Conservation (phyloP, 2,113 vertebrate genomes). For the Azemiops feae region DNA sequence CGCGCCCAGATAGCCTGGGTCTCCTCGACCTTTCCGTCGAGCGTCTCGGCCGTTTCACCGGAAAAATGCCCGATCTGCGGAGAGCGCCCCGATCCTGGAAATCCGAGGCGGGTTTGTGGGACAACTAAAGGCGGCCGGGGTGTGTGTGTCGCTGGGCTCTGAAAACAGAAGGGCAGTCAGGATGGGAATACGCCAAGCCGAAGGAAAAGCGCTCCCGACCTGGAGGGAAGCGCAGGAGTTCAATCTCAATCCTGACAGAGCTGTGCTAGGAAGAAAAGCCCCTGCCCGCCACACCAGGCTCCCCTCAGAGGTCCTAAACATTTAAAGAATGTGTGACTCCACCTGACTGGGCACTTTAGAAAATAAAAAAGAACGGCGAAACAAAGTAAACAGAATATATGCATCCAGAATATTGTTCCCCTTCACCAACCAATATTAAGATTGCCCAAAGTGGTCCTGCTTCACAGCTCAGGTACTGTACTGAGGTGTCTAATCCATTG, state of each 20-base stretch:
- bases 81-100: neutral
- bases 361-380: neutral
- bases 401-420: neutral
- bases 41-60: neutral
- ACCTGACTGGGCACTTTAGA: neutral
- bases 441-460: neutral
- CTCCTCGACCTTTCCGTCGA: neutral
- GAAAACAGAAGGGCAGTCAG: neutral
- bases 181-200: neutral
- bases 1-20: neutral
- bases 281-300: neutral
- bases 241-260: neutral
- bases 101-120: neutral
- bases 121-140: neutral
- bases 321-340: neutral
- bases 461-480: neutral
- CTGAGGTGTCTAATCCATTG: neutral
- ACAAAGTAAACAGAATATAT: neutral
- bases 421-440: neutral
- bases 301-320: neutral
- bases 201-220: neutral
- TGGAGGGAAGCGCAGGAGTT: neutral
- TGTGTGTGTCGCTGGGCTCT: neutral
- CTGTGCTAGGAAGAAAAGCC: neutral
- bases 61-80: neutral